Percentiles rank a stretch among this genome's conserved stretches.
These are phyloP conservation scores for Hypomecis punctinalis DNA, from an alignment of 2,888 invertebrate genomes.

Conservation along the genomic window DNA sequence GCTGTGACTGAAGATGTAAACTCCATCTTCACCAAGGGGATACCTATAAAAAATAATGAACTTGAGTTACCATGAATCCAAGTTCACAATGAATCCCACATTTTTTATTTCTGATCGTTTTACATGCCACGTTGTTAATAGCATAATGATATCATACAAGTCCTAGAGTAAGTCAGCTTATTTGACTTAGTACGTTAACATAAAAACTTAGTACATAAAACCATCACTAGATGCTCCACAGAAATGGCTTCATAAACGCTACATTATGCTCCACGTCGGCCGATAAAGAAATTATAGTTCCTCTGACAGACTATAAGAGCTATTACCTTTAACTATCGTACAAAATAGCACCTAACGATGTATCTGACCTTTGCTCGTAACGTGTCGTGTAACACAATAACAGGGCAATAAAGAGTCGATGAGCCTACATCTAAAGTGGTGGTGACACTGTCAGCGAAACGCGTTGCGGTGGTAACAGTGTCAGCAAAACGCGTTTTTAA, in stretches of 20 bases:
- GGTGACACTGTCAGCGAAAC: slow-evolving; percentile 8
- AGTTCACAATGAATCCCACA: no score
- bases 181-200: no score
- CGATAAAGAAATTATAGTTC: slow-evolving; percentile 38
- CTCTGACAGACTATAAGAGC: slow-evolving; percentile 35
- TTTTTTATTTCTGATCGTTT: no score
- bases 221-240: no score
- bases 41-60: no score
- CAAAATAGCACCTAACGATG: slow-evolving; percentile 43
- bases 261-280: slow-evolving; percentile 20
- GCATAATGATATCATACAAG: no score
- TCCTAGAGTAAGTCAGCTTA: no score
- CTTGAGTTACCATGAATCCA: no score
- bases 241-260: slow-evolving; percentile 15
- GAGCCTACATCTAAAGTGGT: slow-evolving; percentile 34
- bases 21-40: no score
- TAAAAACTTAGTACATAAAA: no score
- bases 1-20: no score
- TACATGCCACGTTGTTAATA: no score
- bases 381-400: slow-evolving; percentile 46
- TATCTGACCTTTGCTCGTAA: slow-evolving; percentile 43
- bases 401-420: slow-evolving; percentile 42
- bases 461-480: slow-evolving; percentile 14
- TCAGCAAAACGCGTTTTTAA: background rate
- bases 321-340: slow-evolving; percentile 38